Evolutionary conservation across 2,888 invertebrate genomes (phyloP).

Genomic region (Pandemis corylana): DNA sequence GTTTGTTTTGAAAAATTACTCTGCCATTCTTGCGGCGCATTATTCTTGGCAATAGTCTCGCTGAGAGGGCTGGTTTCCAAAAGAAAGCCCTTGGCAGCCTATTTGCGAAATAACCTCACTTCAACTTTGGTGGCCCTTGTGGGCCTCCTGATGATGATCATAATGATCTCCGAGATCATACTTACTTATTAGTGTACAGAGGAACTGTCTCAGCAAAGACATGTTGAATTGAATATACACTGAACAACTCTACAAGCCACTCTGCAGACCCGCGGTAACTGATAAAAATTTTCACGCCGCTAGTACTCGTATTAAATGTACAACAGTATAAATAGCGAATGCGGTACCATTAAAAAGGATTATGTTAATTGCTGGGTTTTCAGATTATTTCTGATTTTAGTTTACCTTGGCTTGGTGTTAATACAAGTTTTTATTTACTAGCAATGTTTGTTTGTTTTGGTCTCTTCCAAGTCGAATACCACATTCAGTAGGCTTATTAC

Average conservation of each 20-base stretch:
- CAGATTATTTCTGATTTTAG: background rate
- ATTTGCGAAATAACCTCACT: no score
- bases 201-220: background rate
- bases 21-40: no score
- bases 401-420: background rate
- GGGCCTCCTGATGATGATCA: background rate
- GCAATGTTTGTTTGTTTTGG: no score
- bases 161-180: background rate
- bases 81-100: no score
- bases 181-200: constrained; percentile 6
- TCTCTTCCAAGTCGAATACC: background rate
- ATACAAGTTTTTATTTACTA: background rate
- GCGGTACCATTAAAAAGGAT: background rate
- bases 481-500: no score
- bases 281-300: background rate
- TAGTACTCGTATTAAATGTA: background rate
- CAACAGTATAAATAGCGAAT: background rate
- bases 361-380: background rate
- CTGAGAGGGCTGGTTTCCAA: no score
- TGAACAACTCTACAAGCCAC: background rate
- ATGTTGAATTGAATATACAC: background rate
- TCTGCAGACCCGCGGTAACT: background rate
- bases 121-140: no score
- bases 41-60: no score
- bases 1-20: no score